Percentiles rank a stretch among this genome's conserved stretches.
phyloP scores from a whole-genome alignment of 2,888 invertebrate genomes.

The Mythimna impura region DNA sequence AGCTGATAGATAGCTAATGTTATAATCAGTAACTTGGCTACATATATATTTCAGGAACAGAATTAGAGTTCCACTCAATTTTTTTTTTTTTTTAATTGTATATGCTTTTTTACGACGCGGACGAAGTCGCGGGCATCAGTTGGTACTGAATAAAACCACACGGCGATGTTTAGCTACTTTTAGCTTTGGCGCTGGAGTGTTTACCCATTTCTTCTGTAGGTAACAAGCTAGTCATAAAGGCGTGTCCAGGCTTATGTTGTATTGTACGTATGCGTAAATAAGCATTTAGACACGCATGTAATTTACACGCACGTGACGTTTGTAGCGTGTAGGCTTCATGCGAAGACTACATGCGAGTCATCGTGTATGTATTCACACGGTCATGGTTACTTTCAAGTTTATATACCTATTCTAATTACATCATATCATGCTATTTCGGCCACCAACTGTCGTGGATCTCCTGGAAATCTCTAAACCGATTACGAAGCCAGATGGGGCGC shows the following conservation, averaged over 20 bases:
- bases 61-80: no score
- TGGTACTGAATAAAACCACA: no score
- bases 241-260: slow-evolving; percentile 10
- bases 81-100: no score
- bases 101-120: no score
- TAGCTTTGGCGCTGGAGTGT: no score
- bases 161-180: no score
- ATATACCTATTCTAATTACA: not conserved
- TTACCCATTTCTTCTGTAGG: no score
- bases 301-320: slow-evolving; percentile 35
- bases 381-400: slow-evolving; percentile 17
- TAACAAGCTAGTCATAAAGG: slow-evolving; percentile 1
- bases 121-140: no score
- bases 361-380: slow-evolving; percentile 12
- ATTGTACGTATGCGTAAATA: slow-evolving; percentile 8
- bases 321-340: not conserved
- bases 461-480: not conserved
- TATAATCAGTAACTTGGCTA: no score
- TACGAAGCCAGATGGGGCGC: not conserved
- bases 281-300: slow-evolving; percentile 27
- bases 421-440: not conserved
- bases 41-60: no score
- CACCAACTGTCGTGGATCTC: no score
- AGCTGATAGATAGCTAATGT: no score
- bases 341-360: not conserved